phyloP scores from a whole-genome alignment of 2,888 invertebrate genomes.

The Caenorhabditis sp. region DNA sequence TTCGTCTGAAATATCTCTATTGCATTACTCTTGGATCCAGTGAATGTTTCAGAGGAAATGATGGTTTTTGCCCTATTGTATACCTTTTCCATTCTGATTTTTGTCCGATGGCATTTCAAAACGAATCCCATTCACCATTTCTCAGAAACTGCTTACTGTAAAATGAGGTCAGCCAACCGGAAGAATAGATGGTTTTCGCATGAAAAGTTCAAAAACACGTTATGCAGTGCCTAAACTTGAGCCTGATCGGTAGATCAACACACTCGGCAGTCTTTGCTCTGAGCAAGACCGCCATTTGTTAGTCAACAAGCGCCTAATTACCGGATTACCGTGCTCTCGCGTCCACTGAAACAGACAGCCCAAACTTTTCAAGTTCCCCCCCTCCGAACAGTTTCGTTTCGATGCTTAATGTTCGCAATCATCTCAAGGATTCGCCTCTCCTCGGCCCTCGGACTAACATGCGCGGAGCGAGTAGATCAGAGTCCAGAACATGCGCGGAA shows the following conservation, averaged over 20 bases:
- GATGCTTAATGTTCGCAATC: neutral
- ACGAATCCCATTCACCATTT: too few species aligned
- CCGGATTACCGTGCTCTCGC: neutral
- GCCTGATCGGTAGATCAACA: neutral
- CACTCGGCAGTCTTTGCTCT: neutral
- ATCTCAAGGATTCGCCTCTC: neutral
- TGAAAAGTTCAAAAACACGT: too few species aligned
- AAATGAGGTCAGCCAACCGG: too few species aligned
- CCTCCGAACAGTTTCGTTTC: neutral
- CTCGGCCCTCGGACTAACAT: neutral
- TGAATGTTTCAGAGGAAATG: too few species aligned
- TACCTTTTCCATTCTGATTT: too few species aligned
- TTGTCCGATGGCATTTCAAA: too few species aligned
- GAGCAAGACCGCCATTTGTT: neutral
- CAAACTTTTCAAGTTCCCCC: neutral
- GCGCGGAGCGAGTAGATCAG: slow-evolving; percentile 13
- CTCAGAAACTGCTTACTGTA: too few species aligned
- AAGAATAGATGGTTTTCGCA: too few species aligned
- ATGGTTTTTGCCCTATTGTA: too few species aligned
- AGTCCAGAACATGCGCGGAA: slow-evolving; percentile 24
- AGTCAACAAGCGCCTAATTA: slow-evolving; percentile 4
- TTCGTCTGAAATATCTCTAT: too few species aligned
- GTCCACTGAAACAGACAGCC: neutral
- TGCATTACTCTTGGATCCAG: too few species aligned
- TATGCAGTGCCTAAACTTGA: neutral